phyloP scores from a whole-genome alignment of 2,797 vertebrate species.

The Phataginus tricuspis region DNA sequence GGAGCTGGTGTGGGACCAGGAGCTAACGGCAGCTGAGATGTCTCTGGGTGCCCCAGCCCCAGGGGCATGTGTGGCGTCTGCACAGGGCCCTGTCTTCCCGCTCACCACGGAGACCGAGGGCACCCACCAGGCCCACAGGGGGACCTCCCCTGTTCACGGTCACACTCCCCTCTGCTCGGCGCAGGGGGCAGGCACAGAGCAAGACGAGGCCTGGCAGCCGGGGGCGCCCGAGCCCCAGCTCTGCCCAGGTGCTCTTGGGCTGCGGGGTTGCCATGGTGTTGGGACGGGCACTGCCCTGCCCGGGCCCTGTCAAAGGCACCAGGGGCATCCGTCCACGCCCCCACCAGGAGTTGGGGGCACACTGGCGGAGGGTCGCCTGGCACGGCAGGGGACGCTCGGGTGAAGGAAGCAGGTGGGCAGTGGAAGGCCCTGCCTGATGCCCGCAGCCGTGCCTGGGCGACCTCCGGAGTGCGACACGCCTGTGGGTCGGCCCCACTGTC shows the following conservation, averaged over 20 bases:
- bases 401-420: background rate
- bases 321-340: background rate
- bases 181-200: background rate
- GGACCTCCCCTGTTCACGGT: background rate
- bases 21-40: background rate
- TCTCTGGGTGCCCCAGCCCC: background rate
- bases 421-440: background rate
- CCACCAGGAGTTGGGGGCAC: background rate
- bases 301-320: background rate
- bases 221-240: background rate
- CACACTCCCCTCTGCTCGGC: background rate
- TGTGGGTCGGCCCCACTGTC: background rate
- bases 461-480: background rate
- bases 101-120: too few relatives aligned
- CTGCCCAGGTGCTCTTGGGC: background rate
- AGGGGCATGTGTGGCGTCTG: background rate
- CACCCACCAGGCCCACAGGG: background rate
- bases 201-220: background rate
- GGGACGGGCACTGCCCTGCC: rapidly evolving
- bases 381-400: background rate
- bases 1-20: background rate
- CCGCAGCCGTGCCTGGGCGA: rapidly evolving
- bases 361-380: background rate
- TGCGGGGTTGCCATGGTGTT: background rate
- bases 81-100: too few relatives aligned